Evolutionary conservation across 2,888 invertebrate species (phyloP).

Genomic region (Callyntrura guangdongensis): DNA sequence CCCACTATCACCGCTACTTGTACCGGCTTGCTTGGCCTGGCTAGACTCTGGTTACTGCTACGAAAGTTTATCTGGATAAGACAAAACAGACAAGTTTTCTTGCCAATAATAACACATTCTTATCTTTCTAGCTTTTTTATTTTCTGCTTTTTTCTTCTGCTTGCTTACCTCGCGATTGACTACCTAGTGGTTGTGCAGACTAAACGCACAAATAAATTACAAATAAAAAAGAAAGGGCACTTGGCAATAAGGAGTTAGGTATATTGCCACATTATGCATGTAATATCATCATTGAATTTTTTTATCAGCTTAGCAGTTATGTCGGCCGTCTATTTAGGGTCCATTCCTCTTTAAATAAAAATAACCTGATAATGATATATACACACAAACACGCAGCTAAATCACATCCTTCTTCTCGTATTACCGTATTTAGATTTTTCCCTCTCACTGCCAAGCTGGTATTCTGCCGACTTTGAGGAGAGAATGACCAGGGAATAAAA

Average conservation of each 20-base stretch:
- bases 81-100: conserved; percentile 71
- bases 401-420: neutral
- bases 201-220: conserved; percentile 38
- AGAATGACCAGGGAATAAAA: conserved; percentile 32
- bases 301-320: conserved; percentile 63
- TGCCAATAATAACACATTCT: conserved; percentile 65
- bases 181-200: conserved; percentile 3
- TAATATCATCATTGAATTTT: conserved; percentile 2
- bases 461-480: conserved; percentile 48
- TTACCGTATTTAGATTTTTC: conserved; percentile 43
- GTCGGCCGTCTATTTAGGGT: conserved; percentile 46
- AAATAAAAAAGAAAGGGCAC: neutral
- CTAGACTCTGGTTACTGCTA: no score
- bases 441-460: conserved; percentile 23
- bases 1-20: neutral
- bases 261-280: no score
- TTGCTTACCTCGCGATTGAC: conserved; percentile 4
- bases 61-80: conserved; percentile 67
- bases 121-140: conserved; percentile 25
- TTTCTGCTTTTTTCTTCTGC: conserved; percentile 1
- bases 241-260: neutral
- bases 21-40: no score
- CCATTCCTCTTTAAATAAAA: neutral
- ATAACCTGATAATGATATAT: conserved; percentile 9
- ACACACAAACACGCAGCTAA: neutral